Evolutionary conservation across 92 coral and sea anemone genomes (phyloP), one percentile per base, ranked within the genome.

Genomic region (Phenganax subtilis): DNA sequence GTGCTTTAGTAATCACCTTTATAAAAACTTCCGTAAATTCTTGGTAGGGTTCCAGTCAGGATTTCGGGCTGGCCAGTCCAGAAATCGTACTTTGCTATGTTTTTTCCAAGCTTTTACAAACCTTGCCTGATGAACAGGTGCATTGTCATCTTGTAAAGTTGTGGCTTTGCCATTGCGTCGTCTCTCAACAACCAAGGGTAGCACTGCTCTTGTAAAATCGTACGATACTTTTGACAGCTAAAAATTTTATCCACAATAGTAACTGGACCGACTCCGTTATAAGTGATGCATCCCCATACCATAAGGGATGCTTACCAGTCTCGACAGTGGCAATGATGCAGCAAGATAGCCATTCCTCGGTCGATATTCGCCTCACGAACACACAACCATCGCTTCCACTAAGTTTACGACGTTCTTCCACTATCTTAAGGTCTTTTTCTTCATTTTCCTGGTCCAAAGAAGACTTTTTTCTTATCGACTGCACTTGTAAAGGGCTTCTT

Each of bases 51-150:
- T 74, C 30, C 47, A 60, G 37, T 74, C 79, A 58, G 79, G 79
- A 15, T 30, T 15, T 74, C 29, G 79, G 79, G 79, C 79, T 74
- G 57, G 79, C 79, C 79, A 74, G 79, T 74, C 60, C 12, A 74
- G 60, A 17, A 55, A 53, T 51, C 4, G 0, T 51, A 72, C 76
- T 16, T 72, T 72, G 55, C 28, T 51, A 51, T 27, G 27, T 53
- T 58, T 6, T 17, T 53, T 55, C 27, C 57, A 74, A 58, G 27
- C 29, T 74, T 25, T 17, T 58, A 74, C 79, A 25, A 74, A 9
- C 79, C 61, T 55, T 53, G 79, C 79, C 57, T 58, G 79, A 74
- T 74, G 79, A 17, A 58, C 60, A 55, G 60, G 57, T 55, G 79
- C 79, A 31, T 74, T 74, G 60, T 74, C 79, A 58, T 74, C 60